Evolutionary conservation across 35 echinoderm and acorn worm species (phyloP), one percentile per base, ranked within the genome.

Genomic region (Lytechinus pictus): DNA sequence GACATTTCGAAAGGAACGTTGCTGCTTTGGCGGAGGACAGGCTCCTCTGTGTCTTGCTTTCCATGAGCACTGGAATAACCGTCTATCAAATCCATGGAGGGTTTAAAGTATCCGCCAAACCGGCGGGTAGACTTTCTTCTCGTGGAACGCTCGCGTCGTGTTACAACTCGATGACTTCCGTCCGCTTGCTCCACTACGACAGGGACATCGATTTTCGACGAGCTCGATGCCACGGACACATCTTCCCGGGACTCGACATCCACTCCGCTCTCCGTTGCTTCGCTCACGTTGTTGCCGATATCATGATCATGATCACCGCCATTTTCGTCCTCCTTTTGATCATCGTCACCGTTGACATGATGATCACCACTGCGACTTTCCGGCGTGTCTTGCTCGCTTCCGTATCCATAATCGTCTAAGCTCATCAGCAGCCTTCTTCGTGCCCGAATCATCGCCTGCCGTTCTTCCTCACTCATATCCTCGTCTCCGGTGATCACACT

Each of bases 371-470:
- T 57, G 1, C 9, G 53, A 27, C 53, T 57, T 16, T 93, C 92
- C n/a, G 27, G 3, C 11, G 91, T 57, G 27, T 54, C 55, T 57
- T 93, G n/a, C 12, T 93, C 92, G 92, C 54, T 54, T 11, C 92
- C 92, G 54, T 93, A 93, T 6, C 92, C 92, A 54, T 93, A 93
- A 54, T 93, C 92, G 53, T 93, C 92, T 44, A 93, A 93, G 28
- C 92, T 93, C 55, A 54, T 24, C 5, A 93, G 54, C 54, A 93
- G 53, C 28, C 92, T 33, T 54, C 16, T 93, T 3, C 92, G 92
- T 11, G 28, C 29, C n/a, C 92, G 92, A 54, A 57, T 57, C 53
- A 93, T 27, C 12, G 92, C 92, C 53, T 54, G 53, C 27, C 27
- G 54, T 6, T 93, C 92, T 27, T 93, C 92, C 54, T 93, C 92